Evolutionary conservation across 2,113 vertebrate species (phyloP).

Genomic region (Oophaga pumilio): DNA sequence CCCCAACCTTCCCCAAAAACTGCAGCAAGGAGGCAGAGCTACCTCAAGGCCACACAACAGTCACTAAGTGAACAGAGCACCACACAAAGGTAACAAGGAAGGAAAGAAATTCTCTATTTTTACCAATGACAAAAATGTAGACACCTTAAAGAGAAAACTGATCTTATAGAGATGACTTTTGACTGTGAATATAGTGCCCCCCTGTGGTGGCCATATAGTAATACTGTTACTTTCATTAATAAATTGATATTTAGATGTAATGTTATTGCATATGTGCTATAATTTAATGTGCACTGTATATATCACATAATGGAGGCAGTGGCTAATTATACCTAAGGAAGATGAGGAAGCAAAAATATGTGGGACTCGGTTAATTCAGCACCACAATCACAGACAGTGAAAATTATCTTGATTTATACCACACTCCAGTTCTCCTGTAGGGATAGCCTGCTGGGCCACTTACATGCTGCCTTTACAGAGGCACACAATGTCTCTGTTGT

Average conservation of each 20-base stretch:
- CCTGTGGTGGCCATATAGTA: background rate
- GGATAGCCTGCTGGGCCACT: too few relatives aligned
- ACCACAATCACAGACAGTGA: too few relatives aligned
- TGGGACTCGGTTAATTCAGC: too few relatives aligned
- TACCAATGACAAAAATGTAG: slow-evolving; percentile 47
- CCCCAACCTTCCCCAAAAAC: slow-evolving; percentile 96
- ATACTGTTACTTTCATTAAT: background rate
- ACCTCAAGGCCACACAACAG: slow-evolving; percentile 98
- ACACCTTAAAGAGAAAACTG: background rate
- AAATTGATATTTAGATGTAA: background rate
- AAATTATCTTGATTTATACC: too few relatives aligned
- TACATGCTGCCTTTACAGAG: too few relatives aligned
- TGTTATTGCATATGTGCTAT: background rate
- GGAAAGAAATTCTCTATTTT: background rate
- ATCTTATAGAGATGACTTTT: background rate
- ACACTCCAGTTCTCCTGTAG: too few relatives aligned
- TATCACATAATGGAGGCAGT: too few relatives aligned
- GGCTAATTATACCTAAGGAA: too few relatives aligned
- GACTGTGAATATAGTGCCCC: slow-evolving; percentile 3
- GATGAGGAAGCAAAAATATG: too few relatives aligned
- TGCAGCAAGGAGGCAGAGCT: slow-evolving; percentile 95
- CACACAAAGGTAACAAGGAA: slow-evolving; percentile 82
- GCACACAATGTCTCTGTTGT: too few relatives aligned
- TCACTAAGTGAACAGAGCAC: slow-evolving; percentile 96
- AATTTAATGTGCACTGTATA: background rate